Conservation (phyloP, 2,797 vertebrate genomes). For the Pteropus rufus region DNA sequence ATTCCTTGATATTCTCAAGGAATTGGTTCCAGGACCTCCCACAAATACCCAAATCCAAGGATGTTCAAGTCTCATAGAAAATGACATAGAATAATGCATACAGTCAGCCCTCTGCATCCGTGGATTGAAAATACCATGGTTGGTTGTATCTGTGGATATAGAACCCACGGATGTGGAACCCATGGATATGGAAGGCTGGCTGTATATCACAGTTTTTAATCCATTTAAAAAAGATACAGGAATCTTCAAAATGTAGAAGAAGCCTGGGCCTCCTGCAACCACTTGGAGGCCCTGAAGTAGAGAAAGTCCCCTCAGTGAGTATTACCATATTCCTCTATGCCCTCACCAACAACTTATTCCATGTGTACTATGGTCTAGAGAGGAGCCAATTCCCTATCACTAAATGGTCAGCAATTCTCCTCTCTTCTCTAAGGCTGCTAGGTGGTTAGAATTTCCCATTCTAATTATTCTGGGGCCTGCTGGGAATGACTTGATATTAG, state of each 20-base stretch:
- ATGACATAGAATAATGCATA: not conserved
- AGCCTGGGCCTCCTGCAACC: not conserved
- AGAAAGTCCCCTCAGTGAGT: not conserved
- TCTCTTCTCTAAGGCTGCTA: not conserved
- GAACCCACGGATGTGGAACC: not conserved
- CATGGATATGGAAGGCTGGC: not conserved
- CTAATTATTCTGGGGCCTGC: not conserved
- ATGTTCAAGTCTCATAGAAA: not conserved
- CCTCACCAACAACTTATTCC: not conserved
- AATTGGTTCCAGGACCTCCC: not conserved
- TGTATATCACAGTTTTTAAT: not conserved
- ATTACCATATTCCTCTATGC: not conserved
- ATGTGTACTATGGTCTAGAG: not conserved
- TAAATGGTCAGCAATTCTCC: not conserved
- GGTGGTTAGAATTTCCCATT: not conserved
- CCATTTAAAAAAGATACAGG: not conserved
- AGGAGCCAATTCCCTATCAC: not conserved
- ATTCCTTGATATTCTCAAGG: not conserved
- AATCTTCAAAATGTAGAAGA: slow-evolving; percentile 16
- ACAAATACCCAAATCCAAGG: not conserved
- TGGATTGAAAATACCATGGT: not conserved
- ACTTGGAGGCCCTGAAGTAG: not conserved
- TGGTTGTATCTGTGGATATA: not conserved
- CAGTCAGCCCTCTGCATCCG: not conserved
- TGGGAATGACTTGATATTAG: not conserved